Base-by-base conservation (phyloP, 92 coral and sea anemone species). In the Plumapathes pennacea region DNA sequence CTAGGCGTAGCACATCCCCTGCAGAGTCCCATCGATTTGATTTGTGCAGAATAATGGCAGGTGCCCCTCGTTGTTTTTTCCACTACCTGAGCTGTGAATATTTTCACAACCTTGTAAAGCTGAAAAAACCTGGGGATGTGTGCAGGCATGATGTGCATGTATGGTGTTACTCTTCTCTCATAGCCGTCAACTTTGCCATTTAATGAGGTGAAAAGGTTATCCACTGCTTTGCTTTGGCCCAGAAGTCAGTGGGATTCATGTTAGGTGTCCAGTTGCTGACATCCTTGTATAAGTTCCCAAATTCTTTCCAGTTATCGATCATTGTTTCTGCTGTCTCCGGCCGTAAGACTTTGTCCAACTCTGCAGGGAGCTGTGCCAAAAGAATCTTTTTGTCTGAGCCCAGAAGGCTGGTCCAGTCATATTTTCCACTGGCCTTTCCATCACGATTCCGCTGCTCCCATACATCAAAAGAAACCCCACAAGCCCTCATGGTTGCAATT, bases 61-160 rank as follows among this genome's bases (percentile, higher is more conserved):
- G 39, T 4, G 84, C 84, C 10, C 64, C 34, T 64, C 74, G 47
- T 74, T 64, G 34, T 82, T 69, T 37, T 69, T 76, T 75, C 84
- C 0, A 75, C 80, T 12, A 78, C 89, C 37, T 82, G 89, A 17
- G 78, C 83, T 6, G 89, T 82, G 41, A 82, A 83, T 25, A 54
- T 31, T 41, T 83, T 83, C 0, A 83, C 59, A 28, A 80, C 39
- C 27, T 54, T 45, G 27, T 45, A 57, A 27, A 36, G 10, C 56
- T 70, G 32, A 2, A 83, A 49, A 33, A 83, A 83, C 61, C 50
- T 48, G 37, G 85, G 90, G 23, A 83, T 66, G 46, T 77, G 81
- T 29, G 54, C 71, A 5, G 55, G 71, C 76, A 70, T 25, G 26
- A 77, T 71, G 38, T 64, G 85, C 64, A 63, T 70, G 48, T 77